Base-by-base conservation (phyloP, 2,888 invertebrate species). In the Eilema caniola region DNA sequence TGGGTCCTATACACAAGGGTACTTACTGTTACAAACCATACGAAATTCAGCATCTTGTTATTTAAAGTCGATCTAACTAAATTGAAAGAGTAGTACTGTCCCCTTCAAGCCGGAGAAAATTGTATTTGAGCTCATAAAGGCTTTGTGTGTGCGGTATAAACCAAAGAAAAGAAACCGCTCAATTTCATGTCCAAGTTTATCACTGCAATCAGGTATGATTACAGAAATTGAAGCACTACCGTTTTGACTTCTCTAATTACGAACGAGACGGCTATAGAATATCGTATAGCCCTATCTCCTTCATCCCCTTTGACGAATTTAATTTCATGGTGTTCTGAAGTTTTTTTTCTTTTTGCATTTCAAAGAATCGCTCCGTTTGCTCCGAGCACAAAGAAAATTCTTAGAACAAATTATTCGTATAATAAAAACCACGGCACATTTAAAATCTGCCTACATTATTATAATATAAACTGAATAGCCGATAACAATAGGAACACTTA, bases 271-370 rank as follows among this genome's bases (percentile, higher is more conserved):
- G 31, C 67, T 63, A 63, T 57, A 77, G 64, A 67, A 71, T 71
- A 14, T 68, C 28, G 53, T 47, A 67, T 56, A 67, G 14, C 24
- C 47, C 60, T 31, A 2, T 77, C 73, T 62, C 77, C 69, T 65
- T 75, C 72, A 14, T 60, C 69, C 70, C 72, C 63, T 73, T 65
- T 66, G 14, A 33, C 56, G 77, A 79, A 77, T 80, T 79, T 75
- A 77, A 80, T 79, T 79, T 81, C 65, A 80, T 69, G 73, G 71
- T 74, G 73, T 74, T 80, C 71, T 69, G 63, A 71, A 67, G 67
- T 72, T 76, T 74, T 28, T 37, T 70, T 77, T 75, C 70, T 72
- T 66, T 65, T 73, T 57, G 71, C 70, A 71, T 79, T 80, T 80
- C 80, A 75, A 68, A 66, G 80, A 80, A 81, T 72, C 71, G 66